phyloP scores from a whole-genome alignment of 2,888 invertebrate genomes.

The Hemistola chrysoprasaria region DNA sequence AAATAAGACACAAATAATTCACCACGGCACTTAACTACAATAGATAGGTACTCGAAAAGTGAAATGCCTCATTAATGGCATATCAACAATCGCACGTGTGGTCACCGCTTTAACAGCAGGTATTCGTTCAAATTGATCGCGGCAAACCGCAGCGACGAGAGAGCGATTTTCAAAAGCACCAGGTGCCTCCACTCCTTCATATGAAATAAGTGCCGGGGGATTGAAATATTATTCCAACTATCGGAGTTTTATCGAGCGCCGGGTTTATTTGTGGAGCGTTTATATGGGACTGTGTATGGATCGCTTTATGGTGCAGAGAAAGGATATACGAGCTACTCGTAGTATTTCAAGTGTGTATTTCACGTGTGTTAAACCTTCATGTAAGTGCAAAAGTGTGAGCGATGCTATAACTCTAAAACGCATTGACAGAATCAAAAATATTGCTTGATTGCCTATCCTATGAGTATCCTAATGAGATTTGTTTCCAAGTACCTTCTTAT shows the following conservation, averaged over 20 bases:
- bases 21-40: too few species aligned
- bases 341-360: too few species aligned
- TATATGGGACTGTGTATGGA: conserved; percentile 14
- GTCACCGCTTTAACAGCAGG: conserved; percentile 12
- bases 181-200: conserved; percentile 41
- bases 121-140: conserved; percentile 37
- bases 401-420: too few species aligned
- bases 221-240: conserved; percentile 59
- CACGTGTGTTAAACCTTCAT: too few species aligned
- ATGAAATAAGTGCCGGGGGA: conserved; percentile 46
- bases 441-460: too few species aligned
- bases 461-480: too few species aligned
- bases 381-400: too few species aligned
- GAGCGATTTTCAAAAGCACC: conserved; percentile 43
- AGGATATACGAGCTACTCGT: too few species aligned
- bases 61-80: conserved; percentile 5
- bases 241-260: conserved; percentile 42
- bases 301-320: too few species aligned
- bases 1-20: too few species aligned
- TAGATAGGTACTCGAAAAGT: neutral
- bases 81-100: conserved; percentile 14
- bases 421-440: too few species aligned
- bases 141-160: conserved; percentile 34
- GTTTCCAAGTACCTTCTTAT: too few species aligned
- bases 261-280: conserved; percentile 38